Base-by-base conservation (phyloP, 2,888 invertebrate genomes). In the Belgica antarctica region DNA sequence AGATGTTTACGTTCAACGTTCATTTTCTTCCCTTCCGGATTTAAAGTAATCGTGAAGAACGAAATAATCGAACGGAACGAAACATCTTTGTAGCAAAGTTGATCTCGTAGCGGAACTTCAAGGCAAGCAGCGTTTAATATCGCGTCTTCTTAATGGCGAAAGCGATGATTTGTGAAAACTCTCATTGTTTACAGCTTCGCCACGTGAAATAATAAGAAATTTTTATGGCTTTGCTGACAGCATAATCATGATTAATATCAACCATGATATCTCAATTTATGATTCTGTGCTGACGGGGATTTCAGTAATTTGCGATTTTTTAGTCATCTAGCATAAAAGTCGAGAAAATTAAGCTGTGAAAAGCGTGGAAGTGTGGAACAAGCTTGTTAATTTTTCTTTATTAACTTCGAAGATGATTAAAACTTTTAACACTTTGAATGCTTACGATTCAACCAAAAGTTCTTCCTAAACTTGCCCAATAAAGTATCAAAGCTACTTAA, bases 221-320 rank as follows among this genome's bases (percentile, higher is more conserved):
- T 31, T 31, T 31, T 31, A 31, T 31, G 5, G 22, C 52, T 41
- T 22, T 19, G 52, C 52, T 22, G 52, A 52, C 52, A 52, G 52
- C 22, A 52, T 52, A 52, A 52, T 52, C 52, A 52, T 52, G 52
- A 52, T 52, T 19, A 52, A 52, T 52, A 52, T 52, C 52, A 3
- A 22, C 19, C 5, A 52, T 52, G 52, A 52, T 52, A 52, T 52
- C 52, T 52, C 22, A 31, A 5, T 31, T 31, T 31, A 12, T 31
- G 12, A 12, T 31, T 31, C 34, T 12, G 12, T 31, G 12, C 12
- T 8, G 34, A 31, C 12, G 34, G 34, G 5, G 12, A 31, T 8
- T 31, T 31, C n/a, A n/a, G n/a, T n/a, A n/a, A n/a, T n/a, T n/a
- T n/a, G n/a, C n/a, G n/a, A n/a, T n/a, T n/a, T n/a, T n/a, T n/a